A percentile compares a stretch with the other conserved stretches of the same genome.
These are phyloP conservation scores for Leptatherina wallacei DNA, from an alignment of 2,797 vertebrate genomes.

Conservation along the genomic window DNA sequence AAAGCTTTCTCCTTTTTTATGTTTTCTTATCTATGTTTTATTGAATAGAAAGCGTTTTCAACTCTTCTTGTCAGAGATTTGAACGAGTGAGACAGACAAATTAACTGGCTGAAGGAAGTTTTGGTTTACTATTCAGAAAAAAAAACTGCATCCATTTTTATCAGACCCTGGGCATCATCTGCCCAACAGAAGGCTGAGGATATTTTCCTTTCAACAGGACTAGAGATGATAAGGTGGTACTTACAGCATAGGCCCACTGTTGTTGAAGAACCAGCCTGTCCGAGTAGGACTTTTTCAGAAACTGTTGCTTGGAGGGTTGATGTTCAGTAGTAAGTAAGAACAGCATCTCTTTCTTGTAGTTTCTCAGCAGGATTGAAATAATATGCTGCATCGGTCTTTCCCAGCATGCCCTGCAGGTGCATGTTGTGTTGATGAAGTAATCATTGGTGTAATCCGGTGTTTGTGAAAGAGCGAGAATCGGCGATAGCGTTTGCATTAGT, in stretches of 20 bases:
- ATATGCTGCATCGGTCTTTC: constrained; percentile 33
- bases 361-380: constrained; percentile 37
- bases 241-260: constrained; percentile 20
- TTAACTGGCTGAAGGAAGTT: constrained; percentile 11
- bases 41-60: constrained; percentile 9
- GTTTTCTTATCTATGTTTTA: constrained; percentile 1
- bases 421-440: constrained; percentile 56
- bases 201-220: constrained; percentile 25
- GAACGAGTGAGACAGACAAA: constrained; percentile 4
- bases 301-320: background rate
- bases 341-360: constrained; percentile 26
- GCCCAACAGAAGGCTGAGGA: constrained; percentile 48
- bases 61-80: background rate
- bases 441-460: constrained; percentile 6
- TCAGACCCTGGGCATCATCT: constrained; percentile 61
- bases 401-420: constrained; percentile 41
- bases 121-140: background rate
- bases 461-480: background rate
- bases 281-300: constrained; percentile 5
- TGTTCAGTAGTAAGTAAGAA: constrained; percentile 29
- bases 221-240: constrained; percentile 13
- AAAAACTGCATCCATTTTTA: constrained; percentile 27
- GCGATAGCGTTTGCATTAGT: constrained; percentile 16
- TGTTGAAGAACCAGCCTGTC: constrained; percentile 31
- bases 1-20: constrained; percentile 4